These are phyloP conservation scores for Aphelinus certus DNA, from an alignment of 1,140 invertebrate genomes.

Conservation along the genomic window DNA sequence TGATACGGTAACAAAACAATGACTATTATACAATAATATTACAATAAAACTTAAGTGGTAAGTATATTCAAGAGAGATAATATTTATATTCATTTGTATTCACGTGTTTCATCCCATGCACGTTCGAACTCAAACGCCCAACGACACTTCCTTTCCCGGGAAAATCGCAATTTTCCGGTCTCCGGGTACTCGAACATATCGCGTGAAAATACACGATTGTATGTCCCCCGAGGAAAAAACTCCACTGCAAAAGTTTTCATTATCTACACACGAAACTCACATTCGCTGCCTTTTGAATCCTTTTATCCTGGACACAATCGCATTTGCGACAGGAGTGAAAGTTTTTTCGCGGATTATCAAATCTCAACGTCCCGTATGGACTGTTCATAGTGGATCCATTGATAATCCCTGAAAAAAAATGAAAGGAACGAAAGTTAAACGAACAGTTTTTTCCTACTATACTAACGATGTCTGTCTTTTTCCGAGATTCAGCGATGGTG, in stretches of 20 bases:
- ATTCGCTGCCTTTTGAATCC: neutral
- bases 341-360: constrained; percentile 11
- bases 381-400: neutral
- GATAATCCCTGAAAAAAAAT: constrained; percentile 15
- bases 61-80: constrained; percentile 14
- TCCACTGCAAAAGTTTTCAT: constrained; percentile 14
- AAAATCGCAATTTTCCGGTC: too few species aligned
- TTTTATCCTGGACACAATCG: neutral
- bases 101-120: neutral
- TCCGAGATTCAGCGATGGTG: neutral
- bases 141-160: constrained; percentile 15
- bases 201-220: neutral
- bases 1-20: constrained; percentile 36
- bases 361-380: constrained; percentile 1
- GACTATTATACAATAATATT: constrained; percentile 31
- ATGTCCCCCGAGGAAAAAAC: too few species aligned
- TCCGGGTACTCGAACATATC: neutral
- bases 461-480: neutral
- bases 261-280: neutral
- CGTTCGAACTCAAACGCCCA: constrained; percentile 11
- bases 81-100: neutral
- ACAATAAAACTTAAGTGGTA: constrained; percentile 12
- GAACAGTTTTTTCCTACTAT: neutral
- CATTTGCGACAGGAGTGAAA: neutral
- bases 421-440: neutral